Percentiles rank a stretch among this genome's conserved stretches.
phyloP scores from a whole-genome alignment of 2,888 invertebrate species.

The Sialis fuliginosa region DNA sequence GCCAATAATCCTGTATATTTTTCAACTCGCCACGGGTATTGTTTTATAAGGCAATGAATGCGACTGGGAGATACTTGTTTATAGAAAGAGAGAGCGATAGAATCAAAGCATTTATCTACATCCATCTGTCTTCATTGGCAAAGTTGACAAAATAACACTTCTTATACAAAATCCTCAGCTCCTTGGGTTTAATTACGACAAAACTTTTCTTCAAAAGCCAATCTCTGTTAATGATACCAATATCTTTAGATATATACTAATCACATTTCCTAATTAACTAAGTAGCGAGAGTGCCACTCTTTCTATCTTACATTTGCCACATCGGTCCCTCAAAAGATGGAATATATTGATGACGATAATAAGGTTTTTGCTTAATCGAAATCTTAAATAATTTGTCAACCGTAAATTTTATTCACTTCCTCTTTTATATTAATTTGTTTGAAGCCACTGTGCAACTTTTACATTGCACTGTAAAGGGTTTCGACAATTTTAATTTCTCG shows the following conservation, averaged over 20 bases:
- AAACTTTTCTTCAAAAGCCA: slow-evolving; percentile 7
- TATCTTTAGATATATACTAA: slow-evolving; percentile 9
- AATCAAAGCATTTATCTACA: too few relatives aligned
- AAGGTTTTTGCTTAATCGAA: slow-evolving; percentile 16
- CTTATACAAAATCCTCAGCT: neutral
- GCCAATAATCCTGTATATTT: too few relatives aligned
- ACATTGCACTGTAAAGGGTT: too few relatives aligned
- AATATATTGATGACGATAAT: slow-evolving; percentile 4
- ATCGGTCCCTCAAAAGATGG: neutral
- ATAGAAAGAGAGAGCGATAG: too few relatives aligned
- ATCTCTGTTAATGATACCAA: slow-evolving; percentile 6
- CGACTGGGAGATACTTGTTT: too few relatives aligned
- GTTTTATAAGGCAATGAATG: too few relatives aligned
- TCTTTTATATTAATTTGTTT: neutral
- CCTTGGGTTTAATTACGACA: slow-evolving; percentile 5
- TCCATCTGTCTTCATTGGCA: too few relatives aligned
- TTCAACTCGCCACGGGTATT: too few relatives aligned
- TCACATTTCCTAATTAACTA: slow-evolving; percentile 23
- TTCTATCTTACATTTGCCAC: neutral
- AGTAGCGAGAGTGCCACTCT: slow-evolving; percentile 12
- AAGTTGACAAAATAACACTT: too few relatives aligned
- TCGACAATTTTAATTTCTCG: too few relatives aligned
- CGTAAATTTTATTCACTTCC: slow-evolving; percentile 11
- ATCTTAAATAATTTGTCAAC: slow-evolving; percentile 19
- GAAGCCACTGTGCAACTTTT: too few relatives aligned